Evolutionary conservation across 2,797 vertebrate genomes (phyloP).

Genomic region (Enteromius paludinosus): DNA sequence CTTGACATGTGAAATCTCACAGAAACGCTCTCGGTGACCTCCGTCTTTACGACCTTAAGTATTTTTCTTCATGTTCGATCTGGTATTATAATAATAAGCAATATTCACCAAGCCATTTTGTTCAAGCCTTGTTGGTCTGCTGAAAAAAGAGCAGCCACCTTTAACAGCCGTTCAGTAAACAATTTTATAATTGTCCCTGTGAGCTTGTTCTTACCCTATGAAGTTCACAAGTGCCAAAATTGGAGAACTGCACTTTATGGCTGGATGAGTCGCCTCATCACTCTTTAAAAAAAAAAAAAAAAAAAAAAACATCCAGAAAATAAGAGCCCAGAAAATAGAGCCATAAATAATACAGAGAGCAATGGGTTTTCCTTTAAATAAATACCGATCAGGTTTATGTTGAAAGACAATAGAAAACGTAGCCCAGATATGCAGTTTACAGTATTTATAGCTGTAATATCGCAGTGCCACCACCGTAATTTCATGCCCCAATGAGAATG

Average conservation of each 20-base stretch:
- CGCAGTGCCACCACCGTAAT: constrained; percentile 99
- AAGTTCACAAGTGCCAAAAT: constrained; percentile 82
- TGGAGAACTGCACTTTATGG: constrained; percentile 79
- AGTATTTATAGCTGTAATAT: constrained; percentile 99
- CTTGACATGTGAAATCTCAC: constrained; percentile 70
- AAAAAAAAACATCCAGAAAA: constrained; percentile 74
- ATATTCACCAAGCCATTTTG: constrained; percentile 78
- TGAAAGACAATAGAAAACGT: constrained; percentile 99
- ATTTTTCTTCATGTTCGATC: constrained; percentile 65
- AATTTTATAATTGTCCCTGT: constrained; percentile 84
- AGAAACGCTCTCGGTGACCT: constrained; percentile 75
- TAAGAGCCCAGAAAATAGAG: constrained; percentile 86
- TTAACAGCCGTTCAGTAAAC: constrained; percentile 81
- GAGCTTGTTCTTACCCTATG: constrained; percentile 78
- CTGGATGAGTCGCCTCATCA: constrained; percentile 76
- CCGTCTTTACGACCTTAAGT: constrained; percentile 75
- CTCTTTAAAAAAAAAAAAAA: constrained; percentile 69
- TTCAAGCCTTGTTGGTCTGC: constrained; percentile 69
- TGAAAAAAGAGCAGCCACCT: constrained; percentile 74
- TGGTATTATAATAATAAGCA: constrained; percentile 76
- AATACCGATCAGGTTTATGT: constrained; percentile 99
- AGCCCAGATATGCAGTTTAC: constrained; percentile 99
- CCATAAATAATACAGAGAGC: constrained; percentile 99
- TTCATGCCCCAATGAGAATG: constrained; percentile 99
- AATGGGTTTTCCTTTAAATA: constrained; percentile 99